Conservation (phyloP, 2,888 invertebrate species). For the Halictus quadricinctus region DNA sequence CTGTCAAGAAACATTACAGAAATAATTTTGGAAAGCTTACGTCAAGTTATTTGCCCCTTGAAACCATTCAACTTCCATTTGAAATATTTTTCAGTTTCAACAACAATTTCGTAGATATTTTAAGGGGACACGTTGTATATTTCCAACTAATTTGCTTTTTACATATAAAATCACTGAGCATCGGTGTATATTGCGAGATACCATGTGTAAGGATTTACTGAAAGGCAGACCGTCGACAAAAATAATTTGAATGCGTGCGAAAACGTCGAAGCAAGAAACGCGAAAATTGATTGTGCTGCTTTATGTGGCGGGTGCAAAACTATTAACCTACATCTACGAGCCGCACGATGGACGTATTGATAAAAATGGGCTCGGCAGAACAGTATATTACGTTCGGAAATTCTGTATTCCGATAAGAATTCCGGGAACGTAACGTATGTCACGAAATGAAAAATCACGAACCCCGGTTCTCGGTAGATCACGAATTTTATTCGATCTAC, state of each 20-base stretch:
- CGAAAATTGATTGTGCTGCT: constrained; percentile 50
- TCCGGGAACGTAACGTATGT: constrained; percentile 40
- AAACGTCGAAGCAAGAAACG: background rate
- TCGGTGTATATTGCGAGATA: background rate
- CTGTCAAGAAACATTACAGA: too few species aligned
- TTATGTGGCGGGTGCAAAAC: constrained; percentile 47
- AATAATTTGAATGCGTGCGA: background rate
- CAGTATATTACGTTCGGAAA: constrained; percentile 50
- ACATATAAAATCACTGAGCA: too few species aligned
- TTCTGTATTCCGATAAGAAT: constrained; percentile 59
- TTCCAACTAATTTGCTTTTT: too few species aligned
- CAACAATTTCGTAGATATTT: too few species aligned
- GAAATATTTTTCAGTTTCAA: too few species aligned
- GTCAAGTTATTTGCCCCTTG: too few species aligned
- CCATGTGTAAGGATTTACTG: background rate
- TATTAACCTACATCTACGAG: constrained; percentile 63
- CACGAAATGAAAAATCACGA: constrained; percentile 37
- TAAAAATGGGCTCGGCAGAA: constrained; percentile 56
- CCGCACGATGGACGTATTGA: constrained; percentile 52
- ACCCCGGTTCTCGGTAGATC: background rate
- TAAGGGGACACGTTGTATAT: too few species aligned
- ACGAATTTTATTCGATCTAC: background rate
- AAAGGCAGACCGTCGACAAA: background rate
- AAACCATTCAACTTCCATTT: too few species aligned
- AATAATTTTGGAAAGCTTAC: too few species aligned